These are phyloP conservation scores for Botia almorhae DNA, from an alignment of 2,797 vertebrate species.

Conservation along the genomic window DNA sequence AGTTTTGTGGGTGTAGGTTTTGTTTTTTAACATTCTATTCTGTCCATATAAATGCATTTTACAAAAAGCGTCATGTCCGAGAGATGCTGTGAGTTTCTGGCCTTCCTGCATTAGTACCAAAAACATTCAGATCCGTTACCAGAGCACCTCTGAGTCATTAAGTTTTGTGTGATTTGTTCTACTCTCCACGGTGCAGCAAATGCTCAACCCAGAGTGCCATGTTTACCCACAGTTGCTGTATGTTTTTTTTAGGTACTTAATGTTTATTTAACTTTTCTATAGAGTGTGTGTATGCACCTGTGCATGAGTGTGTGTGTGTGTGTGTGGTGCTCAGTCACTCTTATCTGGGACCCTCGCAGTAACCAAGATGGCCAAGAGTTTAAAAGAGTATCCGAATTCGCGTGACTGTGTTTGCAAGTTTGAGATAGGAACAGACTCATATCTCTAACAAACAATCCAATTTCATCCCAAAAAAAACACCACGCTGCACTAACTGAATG, in stretches of 20 bases:
- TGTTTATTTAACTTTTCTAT: constrained; percentile 62
- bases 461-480: constrained; percentile 3
- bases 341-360: not conserved
- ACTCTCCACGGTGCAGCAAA: constrained; percentile 38
- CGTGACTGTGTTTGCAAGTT: not conserved
- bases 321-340: constrained; percentile 21
- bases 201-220: constrained; percentile 55
- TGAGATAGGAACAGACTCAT: not conserved
- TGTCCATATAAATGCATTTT: not conserved
- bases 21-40: not conserved
- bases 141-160: not conserved
- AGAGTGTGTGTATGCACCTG: constrained; percentile 39
- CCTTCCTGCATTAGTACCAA: not conserved
- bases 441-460: not conserved
- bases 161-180: constrained; percentile 10
- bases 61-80: not conserved
- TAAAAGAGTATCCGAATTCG: not conserved
- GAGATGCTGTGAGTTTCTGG: not conserved
- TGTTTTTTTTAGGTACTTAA: constrained; percentile 59
- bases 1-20: not conserved
- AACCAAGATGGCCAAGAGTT: not conserved
- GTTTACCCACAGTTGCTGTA: constrained; percentile 60
- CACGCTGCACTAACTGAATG: not conserved
- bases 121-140: not conserved
- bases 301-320: not conserved